Evolutionary conservation across 1,140 invertebrate species (phyloP).

Genomic region (Leptopilina boulardi): DNA sequence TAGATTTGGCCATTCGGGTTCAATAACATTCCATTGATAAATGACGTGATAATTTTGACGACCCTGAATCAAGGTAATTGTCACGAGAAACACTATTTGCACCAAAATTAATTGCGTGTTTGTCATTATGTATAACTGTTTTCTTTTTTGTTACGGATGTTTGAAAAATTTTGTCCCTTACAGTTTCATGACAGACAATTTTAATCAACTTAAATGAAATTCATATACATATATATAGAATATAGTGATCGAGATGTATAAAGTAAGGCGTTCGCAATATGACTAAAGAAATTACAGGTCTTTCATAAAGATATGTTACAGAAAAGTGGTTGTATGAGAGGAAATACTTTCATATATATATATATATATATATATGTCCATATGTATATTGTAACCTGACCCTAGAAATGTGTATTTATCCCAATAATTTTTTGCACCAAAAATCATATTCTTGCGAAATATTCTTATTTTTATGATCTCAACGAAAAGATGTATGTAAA

Average conservation of each 20-base stretch:
- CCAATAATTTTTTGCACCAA: neutral
- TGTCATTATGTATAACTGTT: neutral
- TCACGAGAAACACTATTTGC: neutral
- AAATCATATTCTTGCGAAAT: neutral
- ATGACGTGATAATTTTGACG: constrained; percentile 20
- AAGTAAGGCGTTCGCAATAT: constrained; percentile 16
- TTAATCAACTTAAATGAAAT: neutral
- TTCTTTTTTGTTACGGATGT: too few species aligned
- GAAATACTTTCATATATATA: constrained; percentile 1
- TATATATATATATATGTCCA: neutral
- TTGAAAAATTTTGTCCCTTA: too few species aligned
- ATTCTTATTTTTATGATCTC: too few species aligned
- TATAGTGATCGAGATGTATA: neutral
- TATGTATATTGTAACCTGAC: neutral
- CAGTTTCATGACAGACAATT: too few species aligned
- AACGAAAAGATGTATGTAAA: too few species aligned
- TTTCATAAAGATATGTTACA: constrained; percentile 30
- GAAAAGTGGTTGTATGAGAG: constrained; percentile 5
- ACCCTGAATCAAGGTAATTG: neutral
- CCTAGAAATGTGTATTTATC: neutral
- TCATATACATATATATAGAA: too few species aligned
- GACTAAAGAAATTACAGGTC: constrained; percentile 20
- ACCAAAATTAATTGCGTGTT: neutral
- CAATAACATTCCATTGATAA: constrained; percentile 68
- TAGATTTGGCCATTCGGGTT: constrained; percentile 67